Percentiles rank a stretch among this genome's conserved stretches.
Conservation (phyloP, 2,797 vertebrate species). For the Bradypodion pumilum region DNA sequence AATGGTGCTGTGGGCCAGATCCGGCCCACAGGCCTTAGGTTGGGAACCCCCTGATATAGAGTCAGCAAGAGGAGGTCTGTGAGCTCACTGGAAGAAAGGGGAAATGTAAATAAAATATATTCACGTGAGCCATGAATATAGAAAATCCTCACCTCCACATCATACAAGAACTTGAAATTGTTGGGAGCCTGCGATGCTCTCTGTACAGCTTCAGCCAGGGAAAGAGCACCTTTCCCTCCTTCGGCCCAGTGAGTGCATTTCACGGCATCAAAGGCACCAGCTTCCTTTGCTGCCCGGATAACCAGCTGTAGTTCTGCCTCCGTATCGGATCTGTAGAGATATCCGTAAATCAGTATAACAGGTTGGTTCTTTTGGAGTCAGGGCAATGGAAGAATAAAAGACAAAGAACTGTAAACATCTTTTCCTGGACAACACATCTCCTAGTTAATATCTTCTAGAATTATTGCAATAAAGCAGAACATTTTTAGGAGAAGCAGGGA, state of each 20-base stretch:
- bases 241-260: constrained; percentile 93
- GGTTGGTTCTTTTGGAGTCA: neutral
- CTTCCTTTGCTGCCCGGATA: constrained; percentile 82
- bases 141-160: constrained; percentile 81
- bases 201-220: constrained; percentile 87
- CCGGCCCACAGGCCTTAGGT: too few relatives aligned
- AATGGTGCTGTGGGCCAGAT: too few relatives aligned
- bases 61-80: too few relatives aligned
- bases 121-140: too few relatives aligned
- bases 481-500: neutral
- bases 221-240: constrained; percentile 88
- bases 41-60: too few relatives aligned
- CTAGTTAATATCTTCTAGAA: neutral
- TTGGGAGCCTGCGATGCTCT: constrained; percentile 85
- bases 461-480: too few relatives aligned
- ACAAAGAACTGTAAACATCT: too few relatives aligned
- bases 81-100: too few relatives aligned
- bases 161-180: constrained; percentile 90
- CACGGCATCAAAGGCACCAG: constrained; percentile 91
- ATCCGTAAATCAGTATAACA: neutral
- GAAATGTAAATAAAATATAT: too few relatives aligned
- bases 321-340: constrained; percentile 85
- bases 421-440: neutral
- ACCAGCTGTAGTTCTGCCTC: constrained; percentile 88
- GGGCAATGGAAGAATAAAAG: neutral